These are phyloP conservation scores for Chrosomus eos DNA, from an alignment of 2,797 vertebrate species.

Conservation along the genomic window DNA sequence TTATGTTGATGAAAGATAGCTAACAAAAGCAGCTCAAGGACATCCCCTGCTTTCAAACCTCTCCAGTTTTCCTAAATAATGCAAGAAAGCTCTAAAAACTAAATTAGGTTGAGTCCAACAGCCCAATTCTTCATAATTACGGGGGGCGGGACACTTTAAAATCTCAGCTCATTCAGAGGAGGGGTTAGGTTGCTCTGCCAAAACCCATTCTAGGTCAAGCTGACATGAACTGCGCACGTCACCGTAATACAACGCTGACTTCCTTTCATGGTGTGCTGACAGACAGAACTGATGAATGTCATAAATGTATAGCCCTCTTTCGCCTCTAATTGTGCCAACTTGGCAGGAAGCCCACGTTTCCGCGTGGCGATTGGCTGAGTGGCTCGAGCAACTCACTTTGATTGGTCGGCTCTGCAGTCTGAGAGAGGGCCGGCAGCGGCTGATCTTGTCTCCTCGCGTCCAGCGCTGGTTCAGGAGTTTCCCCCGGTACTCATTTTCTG, in stretches of 20 bases:
- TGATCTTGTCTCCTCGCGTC: constrained; percentile 91
- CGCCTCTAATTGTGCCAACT: constrained; percentile 23
- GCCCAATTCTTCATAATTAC: constrained; percentile 20
- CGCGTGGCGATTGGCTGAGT: not conserved
- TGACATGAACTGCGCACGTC: constrained; percentile 29
- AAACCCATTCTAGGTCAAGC: constrained; percentile 48
- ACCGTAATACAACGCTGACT: constrained; percentile 41
- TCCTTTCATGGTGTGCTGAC: constrained; percentile 37
- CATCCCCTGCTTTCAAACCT: constrained; percentile 58
- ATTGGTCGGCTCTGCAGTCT: constrained; percentile 82
- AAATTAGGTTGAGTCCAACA: constrained; percentile 36
- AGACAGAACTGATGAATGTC: constrained; percentile 46
- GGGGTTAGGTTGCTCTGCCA: constrained; percentile 40
- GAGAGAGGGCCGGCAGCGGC: constrained; percentile 84
- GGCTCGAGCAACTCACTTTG: constrained; percentile 84
- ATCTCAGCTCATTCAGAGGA: not conserved
- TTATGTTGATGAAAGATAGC: constrained; percentile 66
- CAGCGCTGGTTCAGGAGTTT: constrained; percentile 97
- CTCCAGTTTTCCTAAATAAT: constrained; percentile 65
- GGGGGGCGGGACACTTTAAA: constrained; percentile 24
- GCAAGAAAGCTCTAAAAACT: constrained; percentile 55
- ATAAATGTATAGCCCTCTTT: constrained; percentile 31
- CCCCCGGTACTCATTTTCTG: constrained; percentile 97
- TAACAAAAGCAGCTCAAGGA: constrained; percentile 74
- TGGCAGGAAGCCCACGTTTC: constrained; percentile 10